Evolutionary conservation across 2,888 invertebrate genomes (phyloP).

Genomic region (Eristalis tenax): DNA sequence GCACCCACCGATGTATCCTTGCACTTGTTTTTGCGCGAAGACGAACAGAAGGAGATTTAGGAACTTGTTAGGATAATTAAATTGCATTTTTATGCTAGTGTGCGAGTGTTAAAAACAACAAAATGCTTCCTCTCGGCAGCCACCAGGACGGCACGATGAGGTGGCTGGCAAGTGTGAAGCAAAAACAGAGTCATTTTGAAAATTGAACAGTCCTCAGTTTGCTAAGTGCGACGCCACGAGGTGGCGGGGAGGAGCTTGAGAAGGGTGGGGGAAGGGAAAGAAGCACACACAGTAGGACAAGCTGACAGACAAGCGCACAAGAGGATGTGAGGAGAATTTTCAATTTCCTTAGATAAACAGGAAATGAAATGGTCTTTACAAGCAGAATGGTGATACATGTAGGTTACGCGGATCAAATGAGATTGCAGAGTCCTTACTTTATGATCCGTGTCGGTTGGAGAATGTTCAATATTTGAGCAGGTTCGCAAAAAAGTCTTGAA

Average conservation of each 20-base stretch:
- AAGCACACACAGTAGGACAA: neutral
- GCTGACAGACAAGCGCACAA: neutral
- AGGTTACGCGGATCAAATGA: constrained; percentile 46
- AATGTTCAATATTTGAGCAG: neutral
- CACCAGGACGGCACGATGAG: neutral
- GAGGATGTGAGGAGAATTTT: constrained; percentile 61
- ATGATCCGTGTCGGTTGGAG: constrained; percentile 42
- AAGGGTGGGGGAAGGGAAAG: neutral
- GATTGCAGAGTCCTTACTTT: constrained; percentile 55
- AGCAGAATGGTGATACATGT: constrained; percentile 22
- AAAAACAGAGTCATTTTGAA: constrained; percentile 65
- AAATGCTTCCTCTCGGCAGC: neutral
- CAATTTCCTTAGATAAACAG: constrained; percentile 71
- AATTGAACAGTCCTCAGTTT: constrained; percentile 58
- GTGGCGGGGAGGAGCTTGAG: neutral
- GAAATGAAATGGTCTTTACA: constrained; percentile 66
- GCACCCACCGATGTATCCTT: constrained; percentile 10
- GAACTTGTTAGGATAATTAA: constrained; percentile 69
- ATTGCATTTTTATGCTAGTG: constrained; percentile 68
- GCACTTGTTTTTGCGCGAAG: constrained; percentile 31
- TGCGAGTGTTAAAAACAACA: constrained; percentile 43
- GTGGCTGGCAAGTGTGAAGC: constrained; percentile 5
- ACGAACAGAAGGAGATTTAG: constrained; percentile 49
- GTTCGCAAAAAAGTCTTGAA: neutral
- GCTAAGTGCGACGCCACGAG: constrained; percentile 1